A percentile compares a stretch with the other conserved stretches of the same genome.
phyloP scores from a whole-genome alignment of 2,888 invertebrate species.

The Dasypolia templi region DNA sequence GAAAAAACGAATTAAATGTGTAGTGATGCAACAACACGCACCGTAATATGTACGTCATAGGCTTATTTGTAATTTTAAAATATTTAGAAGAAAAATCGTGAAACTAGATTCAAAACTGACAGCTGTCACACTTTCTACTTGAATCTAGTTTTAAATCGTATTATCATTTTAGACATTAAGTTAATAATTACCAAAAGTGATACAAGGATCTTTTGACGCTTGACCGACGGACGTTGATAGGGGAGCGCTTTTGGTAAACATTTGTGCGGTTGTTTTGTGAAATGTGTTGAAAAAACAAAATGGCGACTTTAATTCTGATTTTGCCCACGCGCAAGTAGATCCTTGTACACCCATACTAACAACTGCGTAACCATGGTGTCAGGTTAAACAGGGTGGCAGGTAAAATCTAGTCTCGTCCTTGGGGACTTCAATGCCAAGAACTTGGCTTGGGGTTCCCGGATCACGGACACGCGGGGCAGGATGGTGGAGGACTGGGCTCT shows the following conservation, averaged over 20 bases:
- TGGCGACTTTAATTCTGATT: neutral
- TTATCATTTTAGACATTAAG: too few relatives aligned
- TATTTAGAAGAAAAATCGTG: neutral
- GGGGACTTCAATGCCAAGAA: too few relatives aligned
- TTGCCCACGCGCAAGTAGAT: neutral
- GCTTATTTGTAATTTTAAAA: neutral
- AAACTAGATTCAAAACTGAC: neutral
- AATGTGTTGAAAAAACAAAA: neutral
- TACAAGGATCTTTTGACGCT: neutral
- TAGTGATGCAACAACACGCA: neutral
- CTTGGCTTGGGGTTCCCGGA: too few relatives aligned
- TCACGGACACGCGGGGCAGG: too few relatives aligned
- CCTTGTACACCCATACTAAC: neutral
- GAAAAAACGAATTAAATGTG: neutral
- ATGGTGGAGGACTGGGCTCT: too few relatives aligned
- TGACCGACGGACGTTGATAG: neutral
- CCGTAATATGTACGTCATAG: neutral
- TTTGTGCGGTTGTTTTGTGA: neutral
- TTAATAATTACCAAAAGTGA: neutral
- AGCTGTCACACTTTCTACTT: neutral
- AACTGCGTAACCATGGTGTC: too few relatives aligned
- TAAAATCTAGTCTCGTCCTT: too few relatives aligned
- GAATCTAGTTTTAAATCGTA: neutral
- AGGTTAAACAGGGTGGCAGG: too few relatives aligned
- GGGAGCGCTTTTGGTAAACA: neutral